These are phyloP conservation scores for Taphrorychus bicolor DNA, from an alignment of 2,888 invertebrate genomes.

Conservation along the genomic window DNA sequence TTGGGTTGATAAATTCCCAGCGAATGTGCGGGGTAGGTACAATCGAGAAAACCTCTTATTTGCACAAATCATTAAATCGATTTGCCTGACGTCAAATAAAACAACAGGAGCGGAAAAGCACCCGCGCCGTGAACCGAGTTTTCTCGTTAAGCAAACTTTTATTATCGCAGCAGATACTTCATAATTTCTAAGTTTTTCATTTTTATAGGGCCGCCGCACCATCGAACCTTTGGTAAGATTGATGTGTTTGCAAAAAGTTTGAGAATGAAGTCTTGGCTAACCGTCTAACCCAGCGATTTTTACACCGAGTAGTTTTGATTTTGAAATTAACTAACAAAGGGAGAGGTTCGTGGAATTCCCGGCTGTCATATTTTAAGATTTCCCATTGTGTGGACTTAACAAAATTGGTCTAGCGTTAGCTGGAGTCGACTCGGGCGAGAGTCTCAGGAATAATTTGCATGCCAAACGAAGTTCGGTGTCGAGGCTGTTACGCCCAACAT, in stretches of 20 bases:
- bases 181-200: background rate
- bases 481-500: background rate
- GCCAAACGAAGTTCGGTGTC: slow-evolving; percentile 23
- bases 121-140: background rate
- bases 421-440: slow-evolving; percentile 11
- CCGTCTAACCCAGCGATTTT: slow-evolving; percentile 1
- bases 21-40: too few relatives aligned
- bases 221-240: slow-evolving; percentile 41
- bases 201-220: slow-evolving; percentile 30
- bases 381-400: slow-evolving; percentile 13
- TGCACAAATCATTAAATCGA: background rate
- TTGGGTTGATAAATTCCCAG: background rate
- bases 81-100: background rate
- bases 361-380: slow-evolving; percentile 9
- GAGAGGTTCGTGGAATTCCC: slow-evolving; percentile 2
- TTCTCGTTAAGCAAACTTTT: background rate
- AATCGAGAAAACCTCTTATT: background rate
- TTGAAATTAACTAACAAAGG: slow-evolving; percentile 11
- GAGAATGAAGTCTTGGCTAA: slow-evolving; percentile 10
- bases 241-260: slow-evolving; percentile 26
- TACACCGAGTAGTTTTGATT: background rate
- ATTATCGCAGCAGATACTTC: background rate
- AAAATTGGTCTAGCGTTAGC: slow-evolving; percentile 17
- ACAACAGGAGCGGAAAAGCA: background rate
- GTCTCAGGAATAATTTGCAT: slow-evolving; percentile 29